Base-by-base conservation (phyloP, 2,797 vertebrate genomes). In the Crax fasciolata region DNA sequence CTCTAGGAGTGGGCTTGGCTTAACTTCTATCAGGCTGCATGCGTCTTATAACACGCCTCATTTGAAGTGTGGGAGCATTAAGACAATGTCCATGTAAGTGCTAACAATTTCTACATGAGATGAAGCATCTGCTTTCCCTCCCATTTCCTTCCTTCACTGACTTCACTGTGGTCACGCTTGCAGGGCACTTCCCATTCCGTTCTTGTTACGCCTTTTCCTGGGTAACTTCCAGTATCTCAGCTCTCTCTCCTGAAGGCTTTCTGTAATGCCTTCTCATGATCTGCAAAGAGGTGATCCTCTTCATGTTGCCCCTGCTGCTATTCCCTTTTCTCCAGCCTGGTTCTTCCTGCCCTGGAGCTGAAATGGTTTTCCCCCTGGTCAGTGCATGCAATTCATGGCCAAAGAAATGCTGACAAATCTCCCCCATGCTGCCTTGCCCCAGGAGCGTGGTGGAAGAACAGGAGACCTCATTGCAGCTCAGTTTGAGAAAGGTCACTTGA, bases 101-200 rank as follows among this genome's bases (percentile, higher is more conserved):
- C 49, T 46, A 21, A 55, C 23, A 41, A 0, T 28, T 90, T 41
- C 39, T 23, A 8, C 0, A 2, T 19, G 28, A 68, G 30, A 13
- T 4, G 18, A 67, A 87, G 83, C 70, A 86, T 86, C 94, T 84
- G 59, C 76, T 70, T 90, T 63, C n/a, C 19, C 35, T 92, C 43
- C 13, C 27, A 5, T 75, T 94, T 89, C 70, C 49, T 96, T 21
- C 73, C 54, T 74, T 52, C 3, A 8, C 32, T 11, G 13, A 8
- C 11, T 41, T 78, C 2, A 0, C 76, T 86, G 67, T 49, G 65
- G 66, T 61, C 63, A 79, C 55, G 39, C 39, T 91, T 63, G 32
- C 61, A 62, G 58, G 68, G 15, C 39, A 3, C 7, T 62, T 68
- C 10, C 35, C 62, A 28, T 28, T 24, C 28, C 30, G 6, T 52